Conservation (phyloP, 2,113 vertebrate genomes). For the Indicator maculatus region DNA sequence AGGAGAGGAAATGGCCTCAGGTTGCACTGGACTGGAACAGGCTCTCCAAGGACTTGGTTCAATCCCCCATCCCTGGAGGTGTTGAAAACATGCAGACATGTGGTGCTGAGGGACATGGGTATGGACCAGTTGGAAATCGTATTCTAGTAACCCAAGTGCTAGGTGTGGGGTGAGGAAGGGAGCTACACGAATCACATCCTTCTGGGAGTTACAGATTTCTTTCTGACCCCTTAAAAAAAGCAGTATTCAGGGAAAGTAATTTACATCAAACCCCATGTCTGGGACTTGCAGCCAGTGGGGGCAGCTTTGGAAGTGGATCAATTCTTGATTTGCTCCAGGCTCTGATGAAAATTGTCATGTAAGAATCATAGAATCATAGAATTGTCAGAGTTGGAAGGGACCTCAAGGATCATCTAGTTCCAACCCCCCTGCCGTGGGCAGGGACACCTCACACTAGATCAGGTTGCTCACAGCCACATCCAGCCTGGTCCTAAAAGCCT, state of each 20-base stretch:
- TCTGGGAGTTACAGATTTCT: neutral
- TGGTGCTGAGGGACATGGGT: too few relatives aligned
- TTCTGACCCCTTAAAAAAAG: neutral
- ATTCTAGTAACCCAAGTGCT: neutral
- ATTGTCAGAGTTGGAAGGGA: too few relatives aligned
- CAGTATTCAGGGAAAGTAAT: neutral
- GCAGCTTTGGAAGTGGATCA: neutral
- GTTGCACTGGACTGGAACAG: too few relatives aligned
- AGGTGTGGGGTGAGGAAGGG: neutral
- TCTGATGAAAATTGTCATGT: neutral
- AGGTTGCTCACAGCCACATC: too few relatives aligned
- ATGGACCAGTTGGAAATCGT: neutral
- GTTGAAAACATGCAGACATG: too few relatives aligned
- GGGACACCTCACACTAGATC: too few relatives aligned
- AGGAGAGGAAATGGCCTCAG: neutral
- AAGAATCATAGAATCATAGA: neutral
- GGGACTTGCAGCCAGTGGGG: neutral
- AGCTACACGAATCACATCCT: accelerated
- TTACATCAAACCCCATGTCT: neutral
- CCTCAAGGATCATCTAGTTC: too few relatives aligned
- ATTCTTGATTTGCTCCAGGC: neutral
- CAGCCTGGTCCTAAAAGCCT: too few relatives aligned
- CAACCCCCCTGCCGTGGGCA: too few relatives aligned
- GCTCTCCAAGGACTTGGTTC: too few relatives aligned
- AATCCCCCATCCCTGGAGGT: too few relatives aligned